Evolutionary conservation across 2,797 vertebrate genomes (phyloP).

Genomic region (Somateria mollissima): DNA sequence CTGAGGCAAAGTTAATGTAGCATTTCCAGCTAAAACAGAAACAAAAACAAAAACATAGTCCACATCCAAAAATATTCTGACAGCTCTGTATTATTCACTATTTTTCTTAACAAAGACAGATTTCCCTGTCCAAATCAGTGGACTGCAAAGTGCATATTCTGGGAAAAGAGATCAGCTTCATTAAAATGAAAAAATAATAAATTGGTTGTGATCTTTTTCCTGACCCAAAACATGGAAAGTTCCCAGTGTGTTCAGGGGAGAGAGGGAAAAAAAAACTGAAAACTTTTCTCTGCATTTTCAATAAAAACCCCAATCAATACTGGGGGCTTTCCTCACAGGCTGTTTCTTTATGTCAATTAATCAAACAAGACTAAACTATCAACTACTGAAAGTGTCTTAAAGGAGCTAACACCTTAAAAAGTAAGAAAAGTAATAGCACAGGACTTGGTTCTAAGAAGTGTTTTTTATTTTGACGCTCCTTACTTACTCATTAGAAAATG

Average conservation of each 20-base stretch:
- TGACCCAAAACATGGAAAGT: constrained; percentile 59
- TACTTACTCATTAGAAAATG: background rate
- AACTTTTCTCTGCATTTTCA: constrained; percentile 38
- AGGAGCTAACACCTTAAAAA: background rate
- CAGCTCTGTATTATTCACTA: constrained; percentile 62
- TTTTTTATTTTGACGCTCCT: background rate
- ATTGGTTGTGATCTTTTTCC: constrained; percentile 37
- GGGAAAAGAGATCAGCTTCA: constrained; percentile 54
- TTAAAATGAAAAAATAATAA: constrained; percentile 66
- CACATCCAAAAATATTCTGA: constrained; percentile 60
- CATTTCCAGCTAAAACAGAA: constrained; percentile 64
- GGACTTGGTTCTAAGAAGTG: background rate
- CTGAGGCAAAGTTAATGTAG: constrained; percentile 72
- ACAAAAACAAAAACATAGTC: constrained; percentile 59
- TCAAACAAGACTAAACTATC: background rate
- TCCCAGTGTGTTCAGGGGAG: constrained; percentile 25
- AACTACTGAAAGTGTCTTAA: background rate
- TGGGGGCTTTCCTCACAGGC: background rate
- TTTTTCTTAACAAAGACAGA: constrained; percentile 65
- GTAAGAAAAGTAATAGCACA: background rate
- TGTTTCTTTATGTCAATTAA: background rate
- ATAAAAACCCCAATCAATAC: background rate
- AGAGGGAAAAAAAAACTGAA: background rate
- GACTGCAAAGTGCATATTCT: constrained; percentile 51
- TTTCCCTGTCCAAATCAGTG: constrained; percentile 61